A percentile compares a stretch with the other conserved stretches of the same genome.
phyloP scores from a whole-genome alignment of 2,797 vertebrate species.

The Lithobates sylvaticus region DNA sequence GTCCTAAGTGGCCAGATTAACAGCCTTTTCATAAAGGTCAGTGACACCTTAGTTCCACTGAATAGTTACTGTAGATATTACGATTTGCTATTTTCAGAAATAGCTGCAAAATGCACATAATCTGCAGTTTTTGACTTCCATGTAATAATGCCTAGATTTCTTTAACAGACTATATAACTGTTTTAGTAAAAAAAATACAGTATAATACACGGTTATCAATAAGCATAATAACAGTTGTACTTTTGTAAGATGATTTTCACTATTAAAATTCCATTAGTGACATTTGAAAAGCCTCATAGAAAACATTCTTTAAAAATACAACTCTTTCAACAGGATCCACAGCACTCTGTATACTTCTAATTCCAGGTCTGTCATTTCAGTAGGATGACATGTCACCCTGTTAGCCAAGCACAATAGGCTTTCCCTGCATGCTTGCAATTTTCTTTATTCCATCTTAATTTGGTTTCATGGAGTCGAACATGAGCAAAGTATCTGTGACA shows the following conservation, averaged over 20 bases:
- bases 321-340: slow-evolving; percentile 30
- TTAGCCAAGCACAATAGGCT: slow-evolving; percentile 60
- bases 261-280: slow-evolving; percentile 57
- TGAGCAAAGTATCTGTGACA: slow-evolving; percentile 56
- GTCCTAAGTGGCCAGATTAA: neutral
- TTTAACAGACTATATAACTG: neutral
- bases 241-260: slow-evolving; percentile 40
- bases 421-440: slow-evolving; percentile 57
- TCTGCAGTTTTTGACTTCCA: neutral
- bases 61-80: neutral
- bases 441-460: slow-evolving; percentile 65
- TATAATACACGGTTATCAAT: slow-evolving; percentile 31
- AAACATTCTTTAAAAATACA: slow-evolving; percentile 51
- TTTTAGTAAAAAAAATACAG: slow-evolving; percentile 15
- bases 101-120: slow-evolving; percentile 29
- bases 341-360: slow-evolving; percentile 52
- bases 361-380: slow-evolving; percentile 63
- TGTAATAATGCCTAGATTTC: neutral
- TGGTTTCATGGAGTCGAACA: slow-evolving; percentile 63
- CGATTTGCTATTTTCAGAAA: slow-evolving; percentile 16
- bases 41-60: neutral
- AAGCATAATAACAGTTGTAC: slow-evolving; percentile 29
- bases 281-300: slow-evolving; percentile 51
- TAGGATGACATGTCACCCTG: slow-evolving; percentile 62
- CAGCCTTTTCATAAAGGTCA: neutral